Evolutionary conservation across 2,888 invertebrate species (phyloP), one percentile per base, ranked within the genome.

Genomic region (Orthosia cruda): DNA sequence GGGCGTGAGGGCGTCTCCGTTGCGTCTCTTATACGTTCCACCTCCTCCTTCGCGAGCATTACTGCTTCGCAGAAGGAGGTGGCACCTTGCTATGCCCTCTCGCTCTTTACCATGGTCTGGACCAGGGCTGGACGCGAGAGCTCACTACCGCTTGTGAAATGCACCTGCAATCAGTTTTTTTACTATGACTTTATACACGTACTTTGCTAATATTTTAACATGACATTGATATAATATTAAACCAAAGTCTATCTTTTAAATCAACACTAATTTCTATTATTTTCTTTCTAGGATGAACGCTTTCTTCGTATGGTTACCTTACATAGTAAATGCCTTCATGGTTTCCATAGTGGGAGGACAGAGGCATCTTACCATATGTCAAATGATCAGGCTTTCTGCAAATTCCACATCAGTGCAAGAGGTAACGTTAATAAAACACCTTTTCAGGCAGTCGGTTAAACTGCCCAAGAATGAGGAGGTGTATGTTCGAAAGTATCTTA

Each of bases 221-320:
- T 9, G 11, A 52, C 2, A n/a, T 52, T n/a, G 52, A 20, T 54
- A 20, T 12, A 1, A 16, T 40, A 3, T 32, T 40, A 40, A 40
- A 32, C 7, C 1, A 4, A 3, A 26, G 32, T 40, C 40, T 0
- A 2, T 52, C 12, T 20, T 20, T 20, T 3, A 54, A 50, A 54
- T 55, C 40, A 16, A 26, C 12, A 50, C 5, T 63, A 40, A 49
- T 20, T 45, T 4, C 2, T 9, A 23, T 2, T 13, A 13, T 40
- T 58, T 55, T 45, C 1, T 15, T 59, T 68, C 47, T 88, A 96
- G 96, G 23, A 85, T 94, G 52, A 94, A 95, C 59, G 94, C 96
- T 0, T 94, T 92, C 75, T 77, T 93, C 32, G 92, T 94, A 0
- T 96, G 96, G 96, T 67, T 95, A 45, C 96, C 96, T 0, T 95